Evolutionary conservation across 1,140 invertebrate genomes (phyloP), one percentile per base, ranked within the genome.

Genomic region (Lutraria rhynchaena): DNA sequence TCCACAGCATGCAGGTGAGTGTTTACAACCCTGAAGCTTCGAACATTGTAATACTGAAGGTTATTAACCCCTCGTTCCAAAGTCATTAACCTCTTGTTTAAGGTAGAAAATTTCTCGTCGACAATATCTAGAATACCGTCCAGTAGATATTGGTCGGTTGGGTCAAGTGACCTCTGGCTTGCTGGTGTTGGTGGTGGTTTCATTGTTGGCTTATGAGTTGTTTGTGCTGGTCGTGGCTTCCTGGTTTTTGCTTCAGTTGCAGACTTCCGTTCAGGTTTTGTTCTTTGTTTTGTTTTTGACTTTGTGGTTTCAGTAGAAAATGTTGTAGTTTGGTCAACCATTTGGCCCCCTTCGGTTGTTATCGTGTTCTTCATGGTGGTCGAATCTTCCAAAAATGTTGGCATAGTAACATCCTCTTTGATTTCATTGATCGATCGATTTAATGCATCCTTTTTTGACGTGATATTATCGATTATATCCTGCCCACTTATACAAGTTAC

Each of bases 81-180:
- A 15, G 80, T 49, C 24, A 81, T 67, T 15, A 87, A 65, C 29
- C 86, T 65, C 19, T 82, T 75, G 37, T 77, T 87, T n/a, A 87
- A 65, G 1, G 86, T 85, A 33, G 86, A 75, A 78, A 87, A 87
- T 49, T 86, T 87, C 35, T 81, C 55, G 67, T 87, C 86, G n/a
- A 87, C 81, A n/a, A 87, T 83, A 15, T 81, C 73, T 4, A 87
- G 58, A 31, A 87, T 80, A 3, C 69, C 69, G 7, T 73, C 78
- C 9, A 81, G 19, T 9, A 81, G 44, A 44, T 63, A 81, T 27
- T 51, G 31, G 22, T 81, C 78, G 3, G 61, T 51, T 0, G 77
- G 65, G 27, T 81, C 41, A 11, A 77, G 15, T 19, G 1, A 13
- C n/a, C 17, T 24, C 49, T 29, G 11, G 1, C 29, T n/a, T 31